Evolutionary conservation across 2,888 invertebrate species (phyloP), one percentile per base, ranked within the genome.

Genomic region (Andrena hattorfiana): DNA sequence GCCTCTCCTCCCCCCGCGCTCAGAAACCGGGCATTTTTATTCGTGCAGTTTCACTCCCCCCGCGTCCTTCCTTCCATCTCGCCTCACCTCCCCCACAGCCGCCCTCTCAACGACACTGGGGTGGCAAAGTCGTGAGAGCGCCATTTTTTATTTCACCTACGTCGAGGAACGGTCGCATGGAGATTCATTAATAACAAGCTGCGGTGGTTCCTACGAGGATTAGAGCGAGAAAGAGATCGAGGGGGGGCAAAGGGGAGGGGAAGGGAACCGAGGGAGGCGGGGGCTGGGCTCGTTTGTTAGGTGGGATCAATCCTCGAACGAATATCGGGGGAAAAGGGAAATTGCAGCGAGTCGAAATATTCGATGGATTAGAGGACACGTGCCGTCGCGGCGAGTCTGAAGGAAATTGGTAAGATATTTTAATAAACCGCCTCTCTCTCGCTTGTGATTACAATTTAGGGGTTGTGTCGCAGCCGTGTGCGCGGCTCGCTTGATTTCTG

Each of bases 1-100:
- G 23, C 56, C 56, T 56, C 26, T 56, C 23, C 56, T 26, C 56
- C 56, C 56, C 23, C 56, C 49, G 60, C 71, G 83, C 68, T 81
- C 86, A 87, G 91, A 85, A 90, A 89, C 91, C 91, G 88, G 91
- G 91, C 91, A 92, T 92, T 93, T 93, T 93, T 93, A 93, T 93
- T 93, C 93, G 93, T 91, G 90, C 92, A 85, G 87, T 84, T 77
- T 85, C 89, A 84, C 86, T 42, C 42, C 84, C 86, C 81, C 85
- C 85, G n/a, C 13, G 75, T 81, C 85, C 77, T 81, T 87, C 83
- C 85, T 84, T 84, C 86, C 82, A 77, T 85, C 81, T 87, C 87
- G 81, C 74, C 85, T 89, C 88, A 85, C 87, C 89, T 83, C 83
- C 87, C 84, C 83, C 85, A 71, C 77, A 76, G 73, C 76, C 81